These are phyloP conservation scores for Trachemys scripta DNA, from an alignment of 2,113 vertebrate genomes.

Conservation along the genomic window DNA sequence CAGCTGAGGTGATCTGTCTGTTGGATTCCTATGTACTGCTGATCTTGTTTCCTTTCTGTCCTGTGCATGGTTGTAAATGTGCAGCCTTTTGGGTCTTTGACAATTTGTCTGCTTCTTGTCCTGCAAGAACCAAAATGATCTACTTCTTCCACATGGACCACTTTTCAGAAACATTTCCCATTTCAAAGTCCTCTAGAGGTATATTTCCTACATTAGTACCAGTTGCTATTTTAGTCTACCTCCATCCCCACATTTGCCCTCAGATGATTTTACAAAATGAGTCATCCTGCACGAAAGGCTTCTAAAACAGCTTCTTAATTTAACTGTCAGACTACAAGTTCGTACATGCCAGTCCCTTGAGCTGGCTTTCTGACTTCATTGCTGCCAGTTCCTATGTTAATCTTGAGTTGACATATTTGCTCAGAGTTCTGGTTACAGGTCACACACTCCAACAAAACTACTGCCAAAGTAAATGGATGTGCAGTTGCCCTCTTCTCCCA, in stretches of 20 bases:
- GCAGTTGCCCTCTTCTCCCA: background rate
- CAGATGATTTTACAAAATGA: slow-evolving; percentile 11
- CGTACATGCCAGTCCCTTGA: background rate
- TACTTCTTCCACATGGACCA: slow-evolving; percentile 12
- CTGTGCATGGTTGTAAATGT: slow-evolving; percentile 12
- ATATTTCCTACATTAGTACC: background rate
- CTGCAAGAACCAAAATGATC: slow-evolving; percentile 29
- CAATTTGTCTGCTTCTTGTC: slow-evolving; percentile 30
- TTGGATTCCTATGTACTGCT: background rate
- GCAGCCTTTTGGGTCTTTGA: slow-evolving; percentile 40
- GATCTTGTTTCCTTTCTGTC: background rate
- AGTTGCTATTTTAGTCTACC: slow-evolving; percentile 34
- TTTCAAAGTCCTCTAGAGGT: slow-evolving; percentile 24
- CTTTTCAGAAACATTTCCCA: slow-evolving; percentile 39
- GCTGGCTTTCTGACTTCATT: background rate
- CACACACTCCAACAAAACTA: background rate
- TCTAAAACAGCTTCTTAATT: background rate
- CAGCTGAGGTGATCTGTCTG: background rate
- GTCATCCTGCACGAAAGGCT: background rate
- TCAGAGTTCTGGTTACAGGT: background rate
- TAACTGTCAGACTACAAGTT: background rate
- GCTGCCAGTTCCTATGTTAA: background rate
- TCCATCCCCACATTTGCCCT: slow-evolving; percentile 19
- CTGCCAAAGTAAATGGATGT: background rate
- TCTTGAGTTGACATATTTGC: slow-evolving; percentile 7